Conservation (phyloP, 2,888 invertebrate species). For the Diadegma fenestrale region DNA sequence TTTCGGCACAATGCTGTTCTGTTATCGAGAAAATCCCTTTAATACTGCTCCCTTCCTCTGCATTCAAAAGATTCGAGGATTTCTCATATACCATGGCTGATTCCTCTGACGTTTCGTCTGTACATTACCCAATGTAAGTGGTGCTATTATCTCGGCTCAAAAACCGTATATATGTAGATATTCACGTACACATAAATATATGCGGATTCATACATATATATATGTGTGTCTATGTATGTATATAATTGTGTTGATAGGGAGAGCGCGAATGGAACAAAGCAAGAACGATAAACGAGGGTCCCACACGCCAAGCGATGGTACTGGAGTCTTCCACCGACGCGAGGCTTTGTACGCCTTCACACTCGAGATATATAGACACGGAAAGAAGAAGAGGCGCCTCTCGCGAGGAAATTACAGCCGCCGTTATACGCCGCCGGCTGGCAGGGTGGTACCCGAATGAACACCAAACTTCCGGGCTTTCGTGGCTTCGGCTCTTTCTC, state of each 20-base stretch:
- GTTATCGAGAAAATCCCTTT: slow-evolving; percentile 29
- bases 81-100: slow-evolving; percentile 55
- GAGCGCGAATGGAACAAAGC: slow-evolving; percentile 70
- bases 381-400: slow-evolving; percentile 62
- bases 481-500: slow-evolving; percentile 55
- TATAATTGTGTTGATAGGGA: slow-evolving; percentile 18
- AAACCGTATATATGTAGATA: slow-evolving; percentile 1
- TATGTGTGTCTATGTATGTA: neutral
- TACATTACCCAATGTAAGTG: slow-evolving; percentile 70
- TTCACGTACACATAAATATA: neutral
- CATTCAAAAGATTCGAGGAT: slow-evolving; percentile 28
- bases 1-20: slow-evolving; percentile 25
- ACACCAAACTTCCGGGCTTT: slow-evolving; percentile 67
- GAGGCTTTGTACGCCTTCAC: slow-evolving; percentile 34
- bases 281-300: slow-evolving; percentile 72
- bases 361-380: slow-evolving; percentile 23
- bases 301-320: slow-evolving; percentile 68
- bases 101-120: slow-evolving; percentile 69
- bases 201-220: slow-evolving; percentile 44
- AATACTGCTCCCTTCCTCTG: neutral
- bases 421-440: slow-evolving; percentile 65
- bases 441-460: slow-evolving; percentile 63
- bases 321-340: slow-evolving; percentile 11
- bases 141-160: slow-evolving; percentile 67
- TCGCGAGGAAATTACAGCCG: slow-evolving; percentile 70